Conservation (phyloP, 1,140 invertebrate species). For the Hycleus phaleratus region DNA sequence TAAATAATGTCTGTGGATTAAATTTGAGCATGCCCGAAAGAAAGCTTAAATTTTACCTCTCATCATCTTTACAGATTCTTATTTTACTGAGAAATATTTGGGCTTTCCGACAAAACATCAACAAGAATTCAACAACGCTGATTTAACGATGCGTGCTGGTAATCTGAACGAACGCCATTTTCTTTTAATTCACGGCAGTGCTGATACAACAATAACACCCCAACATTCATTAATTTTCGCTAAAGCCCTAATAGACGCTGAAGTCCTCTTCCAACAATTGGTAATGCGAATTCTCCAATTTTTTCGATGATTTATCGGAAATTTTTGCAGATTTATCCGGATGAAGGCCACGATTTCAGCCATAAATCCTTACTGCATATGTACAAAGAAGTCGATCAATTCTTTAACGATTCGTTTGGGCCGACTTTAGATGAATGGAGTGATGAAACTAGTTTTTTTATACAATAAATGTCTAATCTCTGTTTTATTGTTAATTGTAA, state of each 20-base stretch:
- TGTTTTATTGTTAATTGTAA: not conserved
- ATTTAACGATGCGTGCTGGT: constrained; percentile 61
- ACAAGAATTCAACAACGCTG: constrained; percentile 62
- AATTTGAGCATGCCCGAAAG: not conserved
- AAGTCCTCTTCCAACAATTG: constrained; percentile 70
- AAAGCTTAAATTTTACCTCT: not conserved
- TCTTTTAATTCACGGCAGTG: constrained; percentile 70
- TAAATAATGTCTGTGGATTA: too few relatives aligned
- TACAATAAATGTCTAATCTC: constrained; percentile 23
- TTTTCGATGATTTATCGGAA: not conserved
- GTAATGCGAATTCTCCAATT: constrained; percentile 42
- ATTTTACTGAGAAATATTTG: constrained; percentile 78
- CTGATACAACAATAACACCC: constrained; percentile 73
- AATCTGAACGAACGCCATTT: constrained; percentile 53
- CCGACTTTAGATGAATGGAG: constrained; percentile 65
- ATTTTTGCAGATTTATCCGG: constrained; percentile 66
- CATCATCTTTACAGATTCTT: constrained; percentile 56
- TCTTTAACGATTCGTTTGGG: constrained; percentile 75
- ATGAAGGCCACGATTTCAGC: constrained; percentile 66
- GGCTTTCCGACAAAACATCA: constrained; percentile 58
- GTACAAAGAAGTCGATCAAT: constrained; percentile 75
- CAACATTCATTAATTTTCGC: constrained; percentile 78
- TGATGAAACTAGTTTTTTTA: constrained; percentile 34
- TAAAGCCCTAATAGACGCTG: constrained; percentile 61
- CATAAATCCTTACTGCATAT: constrained; percentile 62